These are phyloP conservation scores for Cremastobaeus sp. DNA, from an alignment of 2,888 invertebrate species.

Conservation along the genomic window DNA sequence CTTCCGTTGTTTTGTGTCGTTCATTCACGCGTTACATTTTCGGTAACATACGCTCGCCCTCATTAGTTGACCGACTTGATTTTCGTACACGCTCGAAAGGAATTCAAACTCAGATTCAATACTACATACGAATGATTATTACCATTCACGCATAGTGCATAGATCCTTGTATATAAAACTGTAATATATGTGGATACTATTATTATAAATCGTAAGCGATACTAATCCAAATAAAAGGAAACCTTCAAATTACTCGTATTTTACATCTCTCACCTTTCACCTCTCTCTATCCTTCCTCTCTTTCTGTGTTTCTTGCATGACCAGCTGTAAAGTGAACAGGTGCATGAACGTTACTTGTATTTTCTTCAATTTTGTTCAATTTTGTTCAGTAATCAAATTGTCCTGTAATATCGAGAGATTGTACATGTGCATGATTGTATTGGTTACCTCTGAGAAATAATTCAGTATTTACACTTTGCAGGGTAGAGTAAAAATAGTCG, in stretches of 20 bases:
- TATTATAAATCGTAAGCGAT: conserved; percentile 71
- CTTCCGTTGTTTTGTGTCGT: conserved; percentile 36
- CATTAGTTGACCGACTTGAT: conserved; percentile 59
- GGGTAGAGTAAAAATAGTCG: no score
- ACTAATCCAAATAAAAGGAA: conserved; percentile 75
- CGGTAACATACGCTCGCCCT: conserved; percentile 60
- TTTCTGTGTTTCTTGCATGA: neutral
- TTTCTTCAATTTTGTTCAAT: no score
- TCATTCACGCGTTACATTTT: conserved; percentile 24
- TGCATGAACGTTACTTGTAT: neutral
- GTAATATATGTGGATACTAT: conserved; percentile 78
- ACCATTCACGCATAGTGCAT: conserved; percentile 71
- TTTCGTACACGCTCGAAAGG: conserved; percentile 65
- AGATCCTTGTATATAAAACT: conserved; percentile 76
- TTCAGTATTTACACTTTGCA: no score
- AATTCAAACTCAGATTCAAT: conserved; percentile 62
- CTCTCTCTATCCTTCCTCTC: conserved; percentile 8
- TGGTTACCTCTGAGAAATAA: no score
- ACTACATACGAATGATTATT: conserved; percentile 61
- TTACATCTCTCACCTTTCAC: conserved; percentile 55
- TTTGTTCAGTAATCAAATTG: no score
- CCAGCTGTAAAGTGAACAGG: no score
- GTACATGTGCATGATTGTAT: no score
- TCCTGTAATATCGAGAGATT: no score
- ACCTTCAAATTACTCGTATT: conserved; percentile 69